Base-by-base conservation (phyloP, 1,140 invertebrate species). In the Anagrus nilaparvatae region DNA sequence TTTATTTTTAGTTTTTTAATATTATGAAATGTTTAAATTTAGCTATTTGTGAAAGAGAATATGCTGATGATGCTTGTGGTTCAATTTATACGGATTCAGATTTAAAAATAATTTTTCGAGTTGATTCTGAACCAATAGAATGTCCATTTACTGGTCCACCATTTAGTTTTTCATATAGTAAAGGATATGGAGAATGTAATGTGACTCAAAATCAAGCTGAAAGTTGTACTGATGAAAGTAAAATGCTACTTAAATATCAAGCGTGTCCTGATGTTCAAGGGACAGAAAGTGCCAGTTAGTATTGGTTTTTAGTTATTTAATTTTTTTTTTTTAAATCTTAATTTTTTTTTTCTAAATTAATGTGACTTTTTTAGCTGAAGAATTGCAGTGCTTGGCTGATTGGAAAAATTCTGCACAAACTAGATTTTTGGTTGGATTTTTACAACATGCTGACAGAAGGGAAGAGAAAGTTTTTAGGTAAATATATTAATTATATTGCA, bases 81-180 rank as follows among this genome's bases (percentile, higher is more conserved):
- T 63, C 67, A 19, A 81, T 86, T 44, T 74, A 70, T 5, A 81
- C 82, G 0, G 84, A 87, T 52, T 82, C 82, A 6, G 71, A 69
- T 3, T 65, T 86, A 2, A 77, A 74, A 55, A 82, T 81, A 27
- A 83, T 87, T 78, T 85, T 85, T 59, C 65, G 82, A 28, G 71
- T 81, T 58, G 64, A 73, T 49, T 74, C 79, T 0, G 67, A 72
- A 34, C 77, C 80, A 3, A 75, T 82, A 48, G 57, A 72, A 2
- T 86, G 83, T 52, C 82, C 82, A 5, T 85, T 86, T 61, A 76
- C 72, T 46, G 76, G 77, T 3, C 71, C 78, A n/a, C 82, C 84
- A 0, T 84, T 83, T 62, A 84, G 78, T 0, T 89, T 90, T 60
- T 81, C 79, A 4, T 87, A 87, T 55, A 82, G 74, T 58, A 68